Base-by-base conservation (phyloP, 1,140 invertebrate species). In the Zaprionus africanus region DNA sequence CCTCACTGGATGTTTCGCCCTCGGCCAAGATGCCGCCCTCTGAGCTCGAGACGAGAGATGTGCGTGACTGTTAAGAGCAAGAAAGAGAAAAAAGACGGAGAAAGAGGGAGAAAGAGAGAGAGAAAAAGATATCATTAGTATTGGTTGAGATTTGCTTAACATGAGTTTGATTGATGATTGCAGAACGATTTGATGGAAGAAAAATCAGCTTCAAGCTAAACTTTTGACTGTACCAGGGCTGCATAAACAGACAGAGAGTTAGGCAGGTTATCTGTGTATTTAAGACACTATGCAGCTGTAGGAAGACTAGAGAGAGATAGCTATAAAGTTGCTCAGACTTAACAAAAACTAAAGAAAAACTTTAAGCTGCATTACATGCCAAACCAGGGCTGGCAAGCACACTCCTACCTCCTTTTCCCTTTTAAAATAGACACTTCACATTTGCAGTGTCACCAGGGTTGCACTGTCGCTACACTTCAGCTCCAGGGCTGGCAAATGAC, bases 21-120 rank as follows among this genome's bases (percentile, higher is more conserved):
- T 92, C 92, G 64, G 92, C 92, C 68, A 93, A 76, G 65, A 93
- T 91, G 81, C 92, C 92, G 67, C 92, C 92, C 84, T 93, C 92
- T 49, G 92, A 93, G 56, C 91, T 92, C 56, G 91, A 92, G 56
- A 92, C 91, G 49, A 93, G 78, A 54, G 92, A 93, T 82, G 91
- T 92, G 80, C 90, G 92, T 61, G 92, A 93, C 92, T 93, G 76
- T 3, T 88, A 91, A 59, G 36, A 67, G 38, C 69, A 4, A 58
- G 36, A 41, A 22, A 22, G 22, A 22, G 22, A 22, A 2, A 22
- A 22, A 22, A 2, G 2, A 22, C 1, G 4, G 17, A 31, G n/a
- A 51, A 54, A 53, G 57, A 17, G 9, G 26, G 0, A 31, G 28
- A 31, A 28, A 6, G 38, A 72, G 11, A 61, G 41, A 46, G 7